These are phyloP conservation scores for Hydraecia micacea DNA, from an alignment of 2,888 invertebrate species.

Conservation along the genomic window DNA sequence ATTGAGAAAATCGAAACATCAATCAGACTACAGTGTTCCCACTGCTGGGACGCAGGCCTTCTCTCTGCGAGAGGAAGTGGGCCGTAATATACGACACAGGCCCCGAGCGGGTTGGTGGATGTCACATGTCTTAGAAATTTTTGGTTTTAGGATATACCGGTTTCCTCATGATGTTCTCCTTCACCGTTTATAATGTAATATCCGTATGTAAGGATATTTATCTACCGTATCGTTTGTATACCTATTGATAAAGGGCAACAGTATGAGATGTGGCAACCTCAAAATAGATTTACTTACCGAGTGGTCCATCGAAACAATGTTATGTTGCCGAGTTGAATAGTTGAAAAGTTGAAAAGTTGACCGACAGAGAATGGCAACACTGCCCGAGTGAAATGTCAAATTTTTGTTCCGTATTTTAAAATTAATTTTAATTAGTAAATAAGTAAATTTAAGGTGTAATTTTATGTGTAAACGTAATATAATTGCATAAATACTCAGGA, in stretches of 20 bases:
- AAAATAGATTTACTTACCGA: constrained; percentile 18
- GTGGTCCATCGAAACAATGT: constrained; percentile 18
- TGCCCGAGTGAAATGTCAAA: no score
- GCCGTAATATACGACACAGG: not conserved
- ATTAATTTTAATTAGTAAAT: no score
- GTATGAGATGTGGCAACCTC: constrained; percentile 6
- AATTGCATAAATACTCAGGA: no score
- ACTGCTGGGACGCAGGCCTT: not conserved
- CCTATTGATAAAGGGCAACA: not conserved
- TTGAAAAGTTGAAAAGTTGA: no score
- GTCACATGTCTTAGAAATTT: not conserved
- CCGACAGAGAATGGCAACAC: no score
- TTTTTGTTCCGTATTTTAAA: no score
- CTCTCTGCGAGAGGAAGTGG: not conserved
- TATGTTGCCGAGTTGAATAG: constrained; percentile 11
- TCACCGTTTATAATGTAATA: not conserved
- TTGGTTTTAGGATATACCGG: no score
- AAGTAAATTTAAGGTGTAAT: no score
- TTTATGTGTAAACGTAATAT: no score
- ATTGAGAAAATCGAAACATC: not conserved
- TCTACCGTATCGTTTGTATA: not conserved
- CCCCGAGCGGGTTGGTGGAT: not conserved
- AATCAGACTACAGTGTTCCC: not conserved
- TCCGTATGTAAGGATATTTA: not conserved
- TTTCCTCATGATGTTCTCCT: not conserved